These are phyloP conservation scores for Nannoperca australis DNA, from an alignment of 2,797 vertebrate genomes.

Conservation along the genomic window DNA sequence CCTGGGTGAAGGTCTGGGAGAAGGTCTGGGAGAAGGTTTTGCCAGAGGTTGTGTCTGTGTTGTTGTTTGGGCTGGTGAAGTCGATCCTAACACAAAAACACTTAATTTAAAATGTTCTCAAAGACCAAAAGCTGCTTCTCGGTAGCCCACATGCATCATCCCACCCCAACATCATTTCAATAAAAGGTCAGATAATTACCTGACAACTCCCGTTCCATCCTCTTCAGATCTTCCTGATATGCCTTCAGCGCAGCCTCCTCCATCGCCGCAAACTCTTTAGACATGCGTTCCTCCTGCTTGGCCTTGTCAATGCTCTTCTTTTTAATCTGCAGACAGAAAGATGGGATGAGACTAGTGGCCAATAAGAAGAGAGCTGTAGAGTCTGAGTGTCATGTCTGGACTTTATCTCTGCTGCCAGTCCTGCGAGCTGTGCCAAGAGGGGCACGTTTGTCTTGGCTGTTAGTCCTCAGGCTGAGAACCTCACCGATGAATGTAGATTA, in stretches of 20 bases:
- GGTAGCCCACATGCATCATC: neutral
- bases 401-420: slow-evolving; percentile 75
- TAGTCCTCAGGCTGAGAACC: neutral
- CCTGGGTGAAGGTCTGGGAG: slow-evolving; percentile 13
- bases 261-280: slow-evolving; percentile 96
- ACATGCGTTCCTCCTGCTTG: slow-evolving; percentile 92
- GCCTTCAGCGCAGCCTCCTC: slow-evolving; percentile 95
- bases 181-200: slow-evolving; percentile 58
- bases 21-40: slow-evolving; percentile 6
- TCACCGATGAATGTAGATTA: neutral
- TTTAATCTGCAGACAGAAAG: slow-evolving; percentile 88
- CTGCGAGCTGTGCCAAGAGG: slow-evolving; percentile 52
- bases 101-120: neutral
- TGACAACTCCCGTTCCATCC: slow-evolving; percentile 85
- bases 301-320: slow-evolving; percentile 95
- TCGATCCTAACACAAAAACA: slow-evolving; percentile 44
- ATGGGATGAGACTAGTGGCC: slow-evolving; percentile 52
- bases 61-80: slow-evolving; percentile 38
- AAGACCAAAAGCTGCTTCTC: neutral
- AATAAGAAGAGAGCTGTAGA: slow-evolving; percentile 42
- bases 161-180: neutral
- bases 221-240: slow-evolving; percentile 95
- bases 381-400: slow-evolving; percentile 6
- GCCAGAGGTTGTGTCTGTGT: neutral
- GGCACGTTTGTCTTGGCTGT: slow-evolving; percentile 13